Conservation (phyloP, 2,888 invertebrate species). For the Rhodophaea formosa region DNA sequence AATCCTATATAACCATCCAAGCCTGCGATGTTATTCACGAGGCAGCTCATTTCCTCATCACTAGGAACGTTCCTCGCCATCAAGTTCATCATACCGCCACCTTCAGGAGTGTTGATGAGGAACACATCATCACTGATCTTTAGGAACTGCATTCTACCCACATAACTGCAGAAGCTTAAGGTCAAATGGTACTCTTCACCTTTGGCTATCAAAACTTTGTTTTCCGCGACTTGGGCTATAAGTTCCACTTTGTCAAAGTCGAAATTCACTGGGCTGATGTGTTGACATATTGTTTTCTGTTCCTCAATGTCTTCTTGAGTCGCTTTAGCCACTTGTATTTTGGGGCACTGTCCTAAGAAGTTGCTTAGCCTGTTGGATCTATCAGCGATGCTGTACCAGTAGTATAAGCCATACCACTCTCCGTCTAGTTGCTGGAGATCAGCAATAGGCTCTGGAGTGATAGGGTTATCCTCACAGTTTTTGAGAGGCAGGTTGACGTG, state of each 20-base stretch:
- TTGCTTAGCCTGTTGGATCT: background rate
- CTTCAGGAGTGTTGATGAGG: background rate
- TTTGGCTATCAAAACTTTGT: background rate
- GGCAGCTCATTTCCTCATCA: background rate
- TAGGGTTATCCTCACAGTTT: background rate
- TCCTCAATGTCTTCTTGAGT: constrained; percentile 1
- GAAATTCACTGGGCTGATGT: background rate
- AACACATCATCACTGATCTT: background rate
- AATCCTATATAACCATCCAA: background rate
- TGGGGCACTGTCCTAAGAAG: background rate
- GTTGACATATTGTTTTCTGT: background rate
- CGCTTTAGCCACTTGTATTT: background rate
- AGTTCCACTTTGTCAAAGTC: background rate
- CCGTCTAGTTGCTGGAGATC: background rate
- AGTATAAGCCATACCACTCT: constrained; percentile 4
- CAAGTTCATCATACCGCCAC: background rate
- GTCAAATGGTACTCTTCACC: background rate
- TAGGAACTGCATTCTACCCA: background rate
- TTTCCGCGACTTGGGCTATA: background rate
- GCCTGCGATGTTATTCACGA: background rate
- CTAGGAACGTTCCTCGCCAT: background rate
- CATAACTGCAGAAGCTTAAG: background rate
- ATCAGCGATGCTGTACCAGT: background rate
- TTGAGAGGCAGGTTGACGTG: background rate
- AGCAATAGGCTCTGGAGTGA: background rate